phyloP scores from a whole-genome alignment of 2,797 vertebrate species.

The Notolabrus celidotus region DNA sequence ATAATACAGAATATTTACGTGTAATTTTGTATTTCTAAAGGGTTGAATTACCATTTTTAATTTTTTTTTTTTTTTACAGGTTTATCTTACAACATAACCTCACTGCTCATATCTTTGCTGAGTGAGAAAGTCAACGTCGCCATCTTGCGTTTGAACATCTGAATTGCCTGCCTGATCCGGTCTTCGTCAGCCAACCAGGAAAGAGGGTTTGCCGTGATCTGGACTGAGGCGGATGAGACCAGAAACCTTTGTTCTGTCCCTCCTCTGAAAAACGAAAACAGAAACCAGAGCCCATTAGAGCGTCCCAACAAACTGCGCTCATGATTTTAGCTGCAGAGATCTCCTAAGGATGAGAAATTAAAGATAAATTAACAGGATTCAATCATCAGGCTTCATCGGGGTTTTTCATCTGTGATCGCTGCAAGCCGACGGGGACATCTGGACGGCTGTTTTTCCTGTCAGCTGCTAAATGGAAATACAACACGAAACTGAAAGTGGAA shows the following conservation, averaged over 20 bases:
- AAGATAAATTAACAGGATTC: conserved; percentile 28
- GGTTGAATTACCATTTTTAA: no score
- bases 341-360: conserved; percentile 32
- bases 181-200: conserved; percentile 83
- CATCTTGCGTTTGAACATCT: conserved; percentile 14
- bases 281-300: conserved; percentile 39
- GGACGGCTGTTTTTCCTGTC: conserved; percentile 38
- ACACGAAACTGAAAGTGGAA: conserved; percentile 75
- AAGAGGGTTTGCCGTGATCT: conserved; percentile 81
- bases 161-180: conserved; percentile 63
- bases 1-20: no score
- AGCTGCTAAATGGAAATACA: conserved; percentile 81
- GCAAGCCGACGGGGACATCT: conserved; percentile 54
- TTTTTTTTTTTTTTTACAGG: no score
- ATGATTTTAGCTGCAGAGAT: conserved; percentile 9
- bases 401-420: conserved; percentile 35
- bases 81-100: no score
- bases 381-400: conserved; percentile 24
- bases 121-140: conserved; percentile 14
- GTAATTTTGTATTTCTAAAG: no score
- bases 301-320: conserved; percentile 15
- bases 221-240: conserved; percentile 84
- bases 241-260: conserved; percentile 82
- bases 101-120: neutral
- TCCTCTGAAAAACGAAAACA: conserved; percentile 42